These are phyloP conservation scores for Aphelenchoides fujianensis DNA, from an alignment of 1,140 invertebrate genomes.

Conservation along the genomic window DNA sequence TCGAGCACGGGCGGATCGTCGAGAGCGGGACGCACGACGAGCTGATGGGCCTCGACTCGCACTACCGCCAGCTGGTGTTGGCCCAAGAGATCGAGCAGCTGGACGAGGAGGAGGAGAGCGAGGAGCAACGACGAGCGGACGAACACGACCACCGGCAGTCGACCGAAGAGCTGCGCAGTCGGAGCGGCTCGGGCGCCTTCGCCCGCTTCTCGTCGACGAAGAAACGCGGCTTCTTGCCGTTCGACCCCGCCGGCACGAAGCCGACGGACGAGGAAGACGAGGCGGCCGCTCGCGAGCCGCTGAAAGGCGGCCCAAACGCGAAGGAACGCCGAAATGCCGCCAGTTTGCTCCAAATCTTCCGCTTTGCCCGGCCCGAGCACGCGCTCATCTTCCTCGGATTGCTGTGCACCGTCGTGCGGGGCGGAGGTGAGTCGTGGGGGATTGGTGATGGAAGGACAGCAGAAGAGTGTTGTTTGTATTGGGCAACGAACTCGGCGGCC, in stretches of 20 bases:
- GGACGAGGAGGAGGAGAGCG: constrained; percentile 21
- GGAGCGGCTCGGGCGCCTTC: neutral
- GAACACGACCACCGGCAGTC: neutral
- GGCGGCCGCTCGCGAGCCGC: neutral
- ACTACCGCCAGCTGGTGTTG: constrained; percentile 27
- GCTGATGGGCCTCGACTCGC: constrained; percentile 62
- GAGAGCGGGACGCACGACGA: constrained; percentile 64
- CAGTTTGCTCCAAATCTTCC: constrained; percentile 21
- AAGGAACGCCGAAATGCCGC: constrained; percentile 13
- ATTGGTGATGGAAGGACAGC: no score
- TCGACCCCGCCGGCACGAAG: neutral
- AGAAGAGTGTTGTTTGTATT: no score
- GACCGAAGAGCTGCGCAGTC: constrained; percentile 9
- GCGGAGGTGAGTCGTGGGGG: no score
- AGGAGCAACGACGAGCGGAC: no score
- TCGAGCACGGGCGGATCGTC: constrained; percentile 37
- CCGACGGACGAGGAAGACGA: constrained; percentile 32
- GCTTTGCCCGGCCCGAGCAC: constrained; percentile 20
- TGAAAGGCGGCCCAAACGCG: constrained; percentile 35
- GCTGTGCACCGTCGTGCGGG: constrained; percentile 13
- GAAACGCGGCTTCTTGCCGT: constrained; percentile 5
- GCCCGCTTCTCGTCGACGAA: neutral
- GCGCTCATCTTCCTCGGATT: constrained; percentile 9
- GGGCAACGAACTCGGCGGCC: no score
- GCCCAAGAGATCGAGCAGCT: constrained; percentile 39